Percentiles rank a stretch among this genome's conserved stretches.
Evolutionary conservation across 30 jellyfish, hydroid and myxozoan genomes (phyloP).

Genomic region (Aurelia aurita complex sp. Pacific): DNA sequence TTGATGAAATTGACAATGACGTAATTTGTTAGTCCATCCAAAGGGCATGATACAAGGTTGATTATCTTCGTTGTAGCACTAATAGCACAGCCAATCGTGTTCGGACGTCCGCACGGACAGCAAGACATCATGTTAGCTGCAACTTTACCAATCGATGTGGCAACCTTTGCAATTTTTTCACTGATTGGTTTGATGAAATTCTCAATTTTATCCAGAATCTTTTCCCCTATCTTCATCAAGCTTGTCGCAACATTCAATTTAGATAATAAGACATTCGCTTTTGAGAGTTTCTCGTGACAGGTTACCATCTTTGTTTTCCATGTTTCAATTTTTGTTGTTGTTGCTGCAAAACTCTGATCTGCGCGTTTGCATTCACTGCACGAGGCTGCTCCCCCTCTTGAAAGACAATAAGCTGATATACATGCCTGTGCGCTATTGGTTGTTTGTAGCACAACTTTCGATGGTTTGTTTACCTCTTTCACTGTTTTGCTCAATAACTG

Average conservation of each 20-base stretch:
- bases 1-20: neutral
- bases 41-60: slow-evolving; percentile 8
- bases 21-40: slow-evolving; percentile 24
- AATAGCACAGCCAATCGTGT: slow-evolving; percentile 8
- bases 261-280: neutral
- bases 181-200: slow-evolving; percentile 3
- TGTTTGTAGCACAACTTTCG: too few species aligned
- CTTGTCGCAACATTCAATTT: neutral
- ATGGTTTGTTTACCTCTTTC: too few species aligned
- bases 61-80: neutral
- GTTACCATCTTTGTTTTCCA: too few species aligned
- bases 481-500: too few species aligned
- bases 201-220: neutral
- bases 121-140: slow-evolving; percentile 3
- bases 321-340: too few species aligned
- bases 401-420: too few species aligned
- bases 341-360: too few species aligned
- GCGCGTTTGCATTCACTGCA: too few species aligned
- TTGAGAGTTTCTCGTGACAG: too few species aligned
- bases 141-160: slow-evolving; percentile 3
- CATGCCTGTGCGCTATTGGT: too few species aligned
- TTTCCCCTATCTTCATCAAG: neutral
- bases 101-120: slow-evolving; percentile 32
- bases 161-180: neutral
- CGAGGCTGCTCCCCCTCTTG: too few species aligned